Evolutionary conservation across 2,113 vertebrate species (phyloP), one percentile per base, ranked within the genome.

Genomic region (Forbesichthys papilliferus): DNA sequence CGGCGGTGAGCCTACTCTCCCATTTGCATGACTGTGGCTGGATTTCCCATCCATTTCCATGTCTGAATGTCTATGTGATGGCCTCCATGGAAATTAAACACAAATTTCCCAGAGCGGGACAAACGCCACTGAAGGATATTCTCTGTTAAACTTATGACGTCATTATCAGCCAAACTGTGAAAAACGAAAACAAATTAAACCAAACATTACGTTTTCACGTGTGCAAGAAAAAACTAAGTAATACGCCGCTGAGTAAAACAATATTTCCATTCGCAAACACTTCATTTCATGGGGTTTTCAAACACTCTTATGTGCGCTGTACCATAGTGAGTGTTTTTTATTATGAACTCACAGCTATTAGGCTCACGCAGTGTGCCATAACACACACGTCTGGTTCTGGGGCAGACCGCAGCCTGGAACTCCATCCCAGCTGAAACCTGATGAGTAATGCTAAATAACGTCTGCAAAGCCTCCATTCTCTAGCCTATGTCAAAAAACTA

Each of bases 11-110:
- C 71, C 76, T 79, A 84, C 68, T 74, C 86, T 69, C 49, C 67
- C 64, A 85, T 88, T 87, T 86, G 79, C 83, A 80, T 84, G 82
- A 79, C 83, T 83, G 84, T 62, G 82, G 78, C 67, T 46, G 53
- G 56, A 61, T 71, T 62, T 66, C 66, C 52, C 77, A 78, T 64
- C 1, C 61, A 64, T 83, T 79, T 83, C 82, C 64, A 61, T 14
- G 56, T 86, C 71, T 78, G 63, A 74, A 55, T 71, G 61, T 77
- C 62, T 53, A 62, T 16, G 48, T 72, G 48, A 77, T 59, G 18
- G 69, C 75, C 64, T 64, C 59, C 48, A 55, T 77, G 64, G 71
- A 73, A 86, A 83, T 78, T 0, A 70, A 75, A 78, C 72, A 73
- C 56, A 79, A 81, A 84, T 75, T 63, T 55, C 46, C 65, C 9